Evolutionary conservation across 2,888 invertebrate genomes (phyloP), one percentile per base, ranked within the genome.

Genomic region (Orthosia cruda): DNA sequence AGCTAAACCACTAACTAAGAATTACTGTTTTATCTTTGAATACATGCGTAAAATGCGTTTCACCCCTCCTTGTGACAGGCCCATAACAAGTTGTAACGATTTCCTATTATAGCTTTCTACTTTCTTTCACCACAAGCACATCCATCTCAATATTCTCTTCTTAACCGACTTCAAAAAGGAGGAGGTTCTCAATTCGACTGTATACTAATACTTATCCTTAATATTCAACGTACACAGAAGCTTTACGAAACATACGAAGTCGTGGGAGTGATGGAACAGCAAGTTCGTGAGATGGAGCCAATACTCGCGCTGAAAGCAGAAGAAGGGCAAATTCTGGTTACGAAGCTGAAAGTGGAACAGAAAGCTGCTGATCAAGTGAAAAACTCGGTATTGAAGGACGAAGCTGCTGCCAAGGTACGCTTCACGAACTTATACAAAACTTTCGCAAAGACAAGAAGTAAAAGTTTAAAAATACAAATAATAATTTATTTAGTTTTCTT

Each of bases 181-280:
- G 40, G 7, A 40, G 40, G 40, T 40, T 40, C 40, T 40, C 9
- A 40, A 40, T 7, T 9, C 9, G 40, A 40, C 40, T 40, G 40
- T 40, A 40, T 9, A 40, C 11, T 3, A 11, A 18, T 32, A 11
- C 0, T 57, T 54, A 16, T 18, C 15, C 15, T 55, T 20, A 54
- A 32, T 23, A 13, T 52, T 74, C 15, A n/a, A 23, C 50, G 1
- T 83, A 89, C 93, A 18, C 91, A 98, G 97, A 98, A 98, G 97
- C 92, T 98, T 15, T 97, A 98, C 89, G 98, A 98, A 94, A 98
- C 98, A 0, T 98, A 98, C 89, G 97, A 97, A 32, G 97, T 98
- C 23, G 98, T 99, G 0, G 98, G 98, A 49, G 97, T 98, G 7
- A 99, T 99, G 99, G 98, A 99, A 93, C 97, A 98, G 77, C 98